Evolutionary conservation across 2,888 invertebrate species (phyloP).

Genomic region (Heteromyza rotundicornis): DNA sequence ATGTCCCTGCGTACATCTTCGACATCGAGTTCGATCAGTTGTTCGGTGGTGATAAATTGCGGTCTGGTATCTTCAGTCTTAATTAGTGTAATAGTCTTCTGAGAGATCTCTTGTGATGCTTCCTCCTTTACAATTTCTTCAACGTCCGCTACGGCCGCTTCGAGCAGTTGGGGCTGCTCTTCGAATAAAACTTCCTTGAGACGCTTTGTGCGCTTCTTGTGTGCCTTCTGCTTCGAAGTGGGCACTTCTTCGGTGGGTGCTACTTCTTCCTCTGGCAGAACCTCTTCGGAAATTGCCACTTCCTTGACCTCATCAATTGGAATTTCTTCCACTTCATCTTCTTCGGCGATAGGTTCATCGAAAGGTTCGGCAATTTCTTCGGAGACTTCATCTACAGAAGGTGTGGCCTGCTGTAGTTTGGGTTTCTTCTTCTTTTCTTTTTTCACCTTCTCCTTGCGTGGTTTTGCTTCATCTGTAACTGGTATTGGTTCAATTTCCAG

Average conservation of each 20-base stretch:
- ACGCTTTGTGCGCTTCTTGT: conserved; percentile 59
- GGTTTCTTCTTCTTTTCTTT: conserved; percentile 58
- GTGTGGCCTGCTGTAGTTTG: conserved; percentile 55
- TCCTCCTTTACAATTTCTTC: conserved; percentile 53
- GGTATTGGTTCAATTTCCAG: conserved; percentile 47
- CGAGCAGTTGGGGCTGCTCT: conserved; percentile 55
- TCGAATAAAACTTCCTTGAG: conserved; percentile 56
- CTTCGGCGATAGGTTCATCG: conserved; percentile 56
- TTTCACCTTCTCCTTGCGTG: conserved; percentile 60
- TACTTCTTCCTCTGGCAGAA: conserved; percentile 54
- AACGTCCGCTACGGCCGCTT: conserved; percentile 51
- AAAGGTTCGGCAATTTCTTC: conserved; percentile 59
- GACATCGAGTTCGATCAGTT: conserved; percentile 58
- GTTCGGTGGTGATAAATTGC: conserved; percentile 57
- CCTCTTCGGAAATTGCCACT: conserved; percentile 58
- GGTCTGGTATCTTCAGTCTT: conserved; percentile 61
- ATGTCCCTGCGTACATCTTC: conserved; percentile 66
- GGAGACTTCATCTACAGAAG: conserved; percentile 57
- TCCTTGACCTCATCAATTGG: conserved; percentile 54
- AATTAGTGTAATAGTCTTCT: conserved; percentile 62
- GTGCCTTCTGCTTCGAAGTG: conserved; percentile 54
- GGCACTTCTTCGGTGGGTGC: conserved; percentile 42
- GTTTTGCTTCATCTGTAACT: conserved; percentile 57
- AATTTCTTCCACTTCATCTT: conserved; percentile 53
- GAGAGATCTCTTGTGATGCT: conserved; percentile 59